A percentile compares a stretch with the other conserved stretches of the same genome.
Evolutionary conservation across 2,113 vertebrate species (phyloP).

Genomic region (Mormoops blainvillei): DNA sequence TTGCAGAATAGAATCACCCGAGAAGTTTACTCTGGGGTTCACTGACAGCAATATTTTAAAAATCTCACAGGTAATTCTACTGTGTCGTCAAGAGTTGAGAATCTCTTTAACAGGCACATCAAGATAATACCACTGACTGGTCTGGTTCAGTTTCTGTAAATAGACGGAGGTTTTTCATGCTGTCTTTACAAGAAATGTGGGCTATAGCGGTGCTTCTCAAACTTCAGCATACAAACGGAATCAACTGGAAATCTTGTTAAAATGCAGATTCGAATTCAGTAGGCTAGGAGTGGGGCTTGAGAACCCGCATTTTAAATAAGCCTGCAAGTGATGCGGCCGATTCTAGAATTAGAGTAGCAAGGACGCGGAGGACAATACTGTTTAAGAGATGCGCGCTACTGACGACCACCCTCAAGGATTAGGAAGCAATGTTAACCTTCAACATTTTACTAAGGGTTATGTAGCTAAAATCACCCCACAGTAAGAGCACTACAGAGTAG

Average conservation of each 20-base stretch:
- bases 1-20: neutral
- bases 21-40: neutral
- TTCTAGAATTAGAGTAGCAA: neutral
- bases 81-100: neutral
- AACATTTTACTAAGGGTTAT: neutral
- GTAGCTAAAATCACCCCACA: neutral
- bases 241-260: neutral
- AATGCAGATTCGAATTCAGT: constrained; percentile 3
- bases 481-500: neutral
- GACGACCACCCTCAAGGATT: neutral
- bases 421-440: neutral
- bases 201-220: neutral
- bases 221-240: neutral
- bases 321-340: neutral
- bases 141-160: neutral
- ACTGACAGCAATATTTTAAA: neutral
- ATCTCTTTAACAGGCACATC: neutral
- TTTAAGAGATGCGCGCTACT: neutral
- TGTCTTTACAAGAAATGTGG: neutral
- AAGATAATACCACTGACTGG: neutral
- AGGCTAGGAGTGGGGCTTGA: neutral
- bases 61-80: neutral
- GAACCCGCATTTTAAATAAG: neutral
- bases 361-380: neutral
- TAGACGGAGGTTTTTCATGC: neutral